Base-by-base conservation (phyloP, 2,888 invertebrate genomes). In the Tetragonula carbonaria region DNA sequence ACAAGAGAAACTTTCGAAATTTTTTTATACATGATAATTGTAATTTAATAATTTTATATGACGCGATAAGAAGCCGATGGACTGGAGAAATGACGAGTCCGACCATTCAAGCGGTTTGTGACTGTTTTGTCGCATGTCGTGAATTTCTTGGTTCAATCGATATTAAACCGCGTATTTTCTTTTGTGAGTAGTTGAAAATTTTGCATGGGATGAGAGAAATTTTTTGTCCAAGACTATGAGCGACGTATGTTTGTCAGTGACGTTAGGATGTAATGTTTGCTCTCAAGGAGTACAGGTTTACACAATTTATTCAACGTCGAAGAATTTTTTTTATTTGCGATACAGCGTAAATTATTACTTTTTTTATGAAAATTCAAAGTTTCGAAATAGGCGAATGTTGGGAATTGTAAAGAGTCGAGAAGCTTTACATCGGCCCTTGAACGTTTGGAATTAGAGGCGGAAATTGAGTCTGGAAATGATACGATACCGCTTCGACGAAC, bases 1-100 rank as follows among this genome's bases (percentile, higher is more conserved):
- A 74, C 75, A n/a, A 53, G 63, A 53, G 63, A 53, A 16, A 51
- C 57, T 50, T 80, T 67, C 71, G 62, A 74, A 65, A 62, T 74
- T 21, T 67, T 67, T 59, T 59, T 59, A 45, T 59, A 59, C 14
- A 59, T n/a, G 57, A 74, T n/a, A 59, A 59, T 59, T 59, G 23
- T 14, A 59, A n/a, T n/a, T 23, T n/a, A 59, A 2, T 14, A n/a
- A 16, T 77, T 87, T 86, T 86, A 71, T 68, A 84, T 85, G 74
- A 59, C 51, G 45, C n/a, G 55, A 68, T 70, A 57, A 77, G 79
- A 77, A 57, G 70, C 86, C 85, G 88, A 92, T 93, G 93, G 92
- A 94, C 89, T 91, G 91, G 90, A 87, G 84, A 78, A 90, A 92
- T 72, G 92, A 92, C 45, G 91, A 93, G 21, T 82, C 88, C 75